A percentile compares a stretch with the other conserved stretches of the same genome.
phyloP scores from a whole-genome alignment of 2,797 vertebrate species.

The Chaunax sp. region DNA sequence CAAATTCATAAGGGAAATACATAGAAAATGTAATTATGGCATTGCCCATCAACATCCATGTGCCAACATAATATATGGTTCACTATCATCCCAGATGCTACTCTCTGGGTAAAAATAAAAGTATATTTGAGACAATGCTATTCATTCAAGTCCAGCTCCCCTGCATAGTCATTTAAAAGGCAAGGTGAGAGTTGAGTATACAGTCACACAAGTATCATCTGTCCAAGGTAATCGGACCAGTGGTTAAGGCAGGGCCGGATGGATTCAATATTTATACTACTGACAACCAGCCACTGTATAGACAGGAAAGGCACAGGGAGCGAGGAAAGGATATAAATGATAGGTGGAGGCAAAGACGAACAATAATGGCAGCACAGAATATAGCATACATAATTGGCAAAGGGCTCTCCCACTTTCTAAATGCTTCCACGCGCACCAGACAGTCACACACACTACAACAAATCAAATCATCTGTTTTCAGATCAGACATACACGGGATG shows the following conservation, averaged over 20 bases:
- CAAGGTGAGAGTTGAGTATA: conserved; percentile 48
- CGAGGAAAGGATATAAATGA: conserved; percentile 14
- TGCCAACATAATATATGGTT: conserved; percentile 31
- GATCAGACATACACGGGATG: conserved; percentile 19
- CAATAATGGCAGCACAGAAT: conserved; percentile 42
- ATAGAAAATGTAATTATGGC: conserved; percentile 50
- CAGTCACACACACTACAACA: neutral
- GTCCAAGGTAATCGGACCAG: conserved; percentile 65
- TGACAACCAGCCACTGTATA: conserved; percentile 22
- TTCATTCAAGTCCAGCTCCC: conserved; percentile 59
- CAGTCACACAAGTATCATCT: conserved; percentile 21
- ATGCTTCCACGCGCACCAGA: neutral
- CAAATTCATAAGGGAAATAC: conserved; percentile 46
- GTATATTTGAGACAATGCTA: conserved; percentile 23
- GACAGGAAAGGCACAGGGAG: conserved; percentile 66
- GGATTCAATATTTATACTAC: conserved; percentile 24
- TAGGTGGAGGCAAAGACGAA: conserved; percentile 39
- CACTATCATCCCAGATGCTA: conserved; percentile 53
- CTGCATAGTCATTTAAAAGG: conserved; percentile 72
- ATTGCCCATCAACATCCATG: conserved; percentile 24
- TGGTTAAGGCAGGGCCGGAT: conserved; percentile 65
- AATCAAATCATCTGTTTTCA: neutral
- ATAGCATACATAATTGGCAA: conserved; percentile 33
- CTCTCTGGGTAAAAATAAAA: conserved; percentile 34
- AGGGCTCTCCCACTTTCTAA: conserved; percentile 13